Conservation (phyloP, 2,888 invertebrate species). For the Seira ritae region DNA sequence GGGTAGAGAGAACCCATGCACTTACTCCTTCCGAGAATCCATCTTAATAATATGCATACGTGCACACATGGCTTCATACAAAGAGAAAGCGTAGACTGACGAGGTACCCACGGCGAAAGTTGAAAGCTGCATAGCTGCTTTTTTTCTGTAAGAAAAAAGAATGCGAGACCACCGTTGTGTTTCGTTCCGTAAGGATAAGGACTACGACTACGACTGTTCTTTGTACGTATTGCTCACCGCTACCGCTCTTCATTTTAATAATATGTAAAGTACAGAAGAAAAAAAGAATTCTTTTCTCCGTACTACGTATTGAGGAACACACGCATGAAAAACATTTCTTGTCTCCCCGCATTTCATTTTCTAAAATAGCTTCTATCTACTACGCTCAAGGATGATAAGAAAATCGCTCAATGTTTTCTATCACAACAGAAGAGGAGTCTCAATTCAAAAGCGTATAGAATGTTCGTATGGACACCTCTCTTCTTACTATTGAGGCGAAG, state of each 20-base stretch:
- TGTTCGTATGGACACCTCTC: not conserved
- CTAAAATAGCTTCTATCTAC: not conserved
- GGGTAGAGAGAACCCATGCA: not conserved
- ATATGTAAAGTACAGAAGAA: conserved; percentile 12
- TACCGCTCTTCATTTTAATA: conserved; percentile 6
- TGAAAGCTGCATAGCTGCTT: too few relatives aligned
- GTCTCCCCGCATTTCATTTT: conserved; percentile 2
- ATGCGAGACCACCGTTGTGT: too few relatives aligned
- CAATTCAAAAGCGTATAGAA: not conserved
- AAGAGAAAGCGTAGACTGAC: not conserved
- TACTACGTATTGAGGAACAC: not conserved
- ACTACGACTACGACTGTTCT: not conserved
- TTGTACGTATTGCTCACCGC: not conserved
- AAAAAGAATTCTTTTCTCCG: not conserved
- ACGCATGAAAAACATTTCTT: conserved; percentile 14
- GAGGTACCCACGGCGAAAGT: too few relatives aligned
- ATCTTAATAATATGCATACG: conserved; percentile 3
- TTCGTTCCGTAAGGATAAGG: too few relatives aligned
- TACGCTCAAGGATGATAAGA: not conserved
- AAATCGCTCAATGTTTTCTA: not conserved
- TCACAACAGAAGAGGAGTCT: not conserved
- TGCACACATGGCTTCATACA: conserved; percentile 8
- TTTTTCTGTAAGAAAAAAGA: not conserved
- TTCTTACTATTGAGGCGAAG: not conserved
- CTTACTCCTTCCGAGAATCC: not conserved